Percentiles rank a stretch among this genome's conserved stretches.
Evolutionary conservation across 2,888 invertebrate species (phyloP).

Genomic region (Caenorhabditis sp.): DNA sequence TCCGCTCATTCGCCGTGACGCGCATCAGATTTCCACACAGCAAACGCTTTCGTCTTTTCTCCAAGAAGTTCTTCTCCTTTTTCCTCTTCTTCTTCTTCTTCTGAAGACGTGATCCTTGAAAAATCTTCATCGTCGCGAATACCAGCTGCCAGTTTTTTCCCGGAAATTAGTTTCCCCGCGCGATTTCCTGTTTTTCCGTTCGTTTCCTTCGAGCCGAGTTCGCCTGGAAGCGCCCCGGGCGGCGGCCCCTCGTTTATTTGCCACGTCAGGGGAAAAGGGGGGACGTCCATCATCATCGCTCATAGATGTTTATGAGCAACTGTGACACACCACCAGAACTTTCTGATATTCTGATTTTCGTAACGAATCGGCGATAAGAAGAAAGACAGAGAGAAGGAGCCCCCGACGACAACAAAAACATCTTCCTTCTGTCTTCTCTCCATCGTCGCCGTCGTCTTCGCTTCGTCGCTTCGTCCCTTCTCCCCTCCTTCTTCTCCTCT

Average conservation of each 20-base stretch:
- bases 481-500: slow-evolving; percentile 32
- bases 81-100: background rate
- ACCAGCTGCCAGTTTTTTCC: slow-evolving; percentile 8
- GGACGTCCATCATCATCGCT: slow-evolving; percentile 22
- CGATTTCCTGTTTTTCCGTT: slow-evolving; percentile 51
- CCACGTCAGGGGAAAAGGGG: slow-evolving; percentile 28
- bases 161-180: slow-evolving; percentile 41
- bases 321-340: background rate
- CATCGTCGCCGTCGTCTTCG: too few relatives aligned
- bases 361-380: slow-evolving; percentile 35
- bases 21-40: slow-evolving; percentile 50
- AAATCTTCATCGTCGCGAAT: too few relatives aligned
- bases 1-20: slow-evolving; percentile 41
- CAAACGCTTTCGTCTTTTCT: background rate
- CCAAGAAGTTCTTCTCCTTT: slow-evolving; percentile 6
- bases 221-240: slow-evolving; percentile 8
- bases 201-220: background rate
- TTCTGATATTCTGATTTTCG: slow-evolving; percentile 55
- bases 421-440: too few relatives aligned
- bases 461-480: slow-evolving; percentile 14
- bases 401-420: slow-evolving; percentile 41
- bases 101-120: slow-evolving; percentile 36
- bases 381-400: background rate
- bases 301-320: slow-evolving; percentile 44
- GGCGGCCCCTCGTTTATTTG: slow-evolving; percentile 1